phyloP scores from a whole-genome alignment of 2,888 invertebrate species.

The Drosophila barbarae region DNA sequence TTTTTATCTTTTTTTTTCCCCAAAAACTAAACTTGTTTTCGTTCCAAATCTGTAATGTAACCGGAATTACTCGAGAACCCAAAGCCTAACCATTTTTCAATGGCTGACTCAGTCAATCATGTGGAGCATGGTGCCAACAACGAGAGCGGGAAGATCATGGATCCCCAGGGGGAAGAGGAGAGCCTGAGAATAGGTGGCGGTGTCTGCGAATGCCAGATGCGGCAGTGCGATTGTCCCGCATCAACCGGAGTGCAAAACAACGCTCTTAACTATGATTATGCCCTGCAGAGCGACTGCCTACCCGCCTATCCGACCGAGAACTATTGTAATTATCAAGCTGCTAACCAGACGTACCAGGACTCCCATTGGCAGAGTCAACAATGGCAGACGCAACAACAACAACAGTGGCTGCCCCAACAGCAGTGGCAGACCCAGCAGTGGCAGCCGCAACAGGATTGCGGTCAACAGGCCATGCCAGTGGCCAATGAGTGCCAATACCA shows the following conservation, averaged over 20 bases:
- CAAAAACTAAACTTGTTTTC: neutral
- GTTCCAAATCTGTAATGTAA: slow-evolving; percentile 8
- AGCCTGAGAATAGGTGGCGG: slow-evolving; percentile 8
- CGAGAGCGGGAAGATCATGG: neutral
- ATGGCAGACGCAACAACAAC: neutral
- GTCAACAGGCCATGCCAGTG: neutral
- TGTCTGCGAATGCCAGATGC: slow-evolving; percentile 1
- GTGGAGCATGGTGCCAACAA: neutral
- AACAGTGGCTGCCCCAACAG: neutral
- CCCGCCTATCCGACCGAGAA: neutral
- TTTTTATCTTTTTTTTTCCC: neutral
- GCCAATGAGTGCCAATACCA: neutral
- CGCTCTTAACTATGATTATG: neutral
- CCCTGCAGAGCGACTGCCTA: neutral
- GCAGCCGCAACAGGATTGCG: neutral
- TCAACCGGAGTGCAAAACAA: no score
- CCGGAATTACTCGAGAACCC: neutral
- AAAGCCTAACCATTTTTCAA: neutral
- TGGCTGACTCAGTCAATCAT: neutral
- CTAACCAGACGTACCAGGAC: neutral
- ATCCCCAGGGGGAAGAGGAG: neutral
- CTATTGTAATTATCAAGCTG: neutral
- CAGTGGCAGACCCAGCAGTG: neutral
- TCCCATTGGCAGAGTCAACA: neutral
- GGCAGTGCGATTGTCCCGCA: neutral